Percentiles rank a stretch among this genome's conserved stretches.
Evolutionary conservation across 2,113 vertebrate genomes (phyloP).

Genomic region (Cynocephalus volans): DNA sequence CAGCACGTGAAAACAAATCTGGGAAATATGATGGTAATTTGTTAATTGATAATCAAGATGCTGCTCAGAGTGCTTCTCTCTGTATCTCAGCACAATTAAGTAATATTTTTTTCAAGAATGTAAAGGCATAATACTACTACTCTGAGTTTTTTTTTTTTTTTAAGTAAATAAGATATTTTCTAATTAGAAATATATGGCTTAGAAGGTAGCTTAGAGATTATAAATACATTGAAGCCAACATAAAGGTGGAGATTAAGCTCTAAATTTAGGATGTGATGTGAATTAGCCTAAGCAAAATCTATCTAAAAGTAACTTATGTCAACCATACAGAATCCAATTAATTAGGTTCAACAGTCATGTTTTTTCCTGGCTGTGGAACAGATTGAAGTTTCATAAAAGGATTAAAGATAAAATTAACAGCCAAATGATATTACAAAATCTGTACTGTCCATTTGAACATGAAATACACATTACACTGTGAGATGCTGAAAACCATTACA

Average conservation of each 20-base stretch:
- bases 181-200: background rate
- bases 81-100: background rate
- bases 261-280: background rate
- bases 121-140: background rate
- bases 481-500: background rate
- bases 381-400: background rate
- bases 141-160: background rate
- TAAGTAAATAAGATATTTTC: background rate
- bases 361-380: background rate
- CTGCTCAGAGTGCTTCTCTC: background rate
- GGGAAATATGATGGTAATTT: background rate
- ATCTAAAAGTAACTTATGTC: background rate
- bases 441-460: background rate
- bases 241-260: background rate
- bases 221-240: background rate
- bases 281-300: slow-evolving; percentile 19
- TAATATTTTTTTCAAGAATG: background rate
- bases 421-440: background rate
- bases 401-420: slow-evolving; percentile 19
- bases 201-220: background rate
- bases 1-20: background rate
- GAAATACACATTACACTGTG: background rate
- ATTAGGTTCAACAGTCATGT: slow-evolving; percentile 10
- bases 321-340: slow-evolving; percentile 32
- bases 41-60: background rate